Percentiles rank a stretch among this genome's conserved stretches.
These are phyloP conservation scores for Drosophila anomalata DNA, from an alignment of 2,888 invertebrate genomes.

Conservation along the genomic window DNA sequence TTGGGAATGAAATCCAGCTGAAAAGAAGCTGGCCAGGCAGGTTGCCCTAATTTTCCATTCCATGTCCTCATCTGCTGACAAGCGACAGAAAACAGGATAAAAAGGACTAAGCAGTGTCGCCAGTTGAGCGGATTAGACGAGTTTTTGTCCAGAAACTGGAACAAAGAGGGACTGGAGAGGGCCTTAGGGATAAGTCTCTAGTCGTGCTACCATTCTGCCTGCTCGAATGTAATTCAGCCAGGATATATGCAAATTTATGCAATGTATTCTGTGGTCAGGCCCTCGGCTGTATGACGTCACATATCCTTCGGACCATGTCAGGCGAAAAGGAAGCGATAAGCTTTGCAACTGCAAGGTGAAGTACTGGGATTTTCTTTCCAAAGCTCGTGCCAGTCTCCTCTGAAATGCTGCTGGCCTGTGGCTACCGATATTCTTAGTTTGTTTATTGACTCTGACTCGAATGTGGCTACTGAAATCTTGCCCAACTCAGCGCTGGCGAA, in stretches of 20 bases:
- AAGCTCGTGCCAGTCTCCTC: conserved; percentile 39
- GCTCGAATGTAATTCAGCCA: conserved; percentile 57
- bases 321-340: conserved; percentile 35
- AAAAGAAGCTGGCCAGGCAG: conserved; percentile 48
- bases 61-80: conserved; percentile 40
- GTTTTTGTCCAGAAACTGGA: conserved; percentile 42
- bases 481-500: conserved; percentile 32
- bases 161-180: conserved; percentile 15
- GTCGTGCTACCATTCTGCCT: neutral
- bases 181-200: conserved; percentile 25
- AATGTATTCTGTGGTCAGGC: conserved; percentile 57
- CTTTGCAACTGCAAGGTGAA: neutral
- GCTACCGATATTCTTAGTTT: neutral
- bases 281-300: conserved; percentile 48
- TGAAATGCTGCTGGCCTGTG: no score
- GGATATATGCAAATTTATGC: conserved; percentile 57
- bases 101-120: conserved; percentile 51
- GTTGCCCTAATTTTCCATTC: conserved; percentile 69
- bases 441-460: conserved; percentile 46
- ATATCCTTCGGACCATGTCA: conserved; percentile 40
- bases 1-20: conserved; percentile 54
- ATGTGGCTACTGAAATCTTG: conserved; percentile 51
- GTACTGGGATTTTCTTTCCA: neutral
- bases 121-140: conserved; percentile 71
- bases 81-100: conserved; percentile 73